These are phyloP conservation scores for Ophioninae sp. DNA, from an alignment of 2,888 invertebrate species.

Conservation along the genomic window DNA sequence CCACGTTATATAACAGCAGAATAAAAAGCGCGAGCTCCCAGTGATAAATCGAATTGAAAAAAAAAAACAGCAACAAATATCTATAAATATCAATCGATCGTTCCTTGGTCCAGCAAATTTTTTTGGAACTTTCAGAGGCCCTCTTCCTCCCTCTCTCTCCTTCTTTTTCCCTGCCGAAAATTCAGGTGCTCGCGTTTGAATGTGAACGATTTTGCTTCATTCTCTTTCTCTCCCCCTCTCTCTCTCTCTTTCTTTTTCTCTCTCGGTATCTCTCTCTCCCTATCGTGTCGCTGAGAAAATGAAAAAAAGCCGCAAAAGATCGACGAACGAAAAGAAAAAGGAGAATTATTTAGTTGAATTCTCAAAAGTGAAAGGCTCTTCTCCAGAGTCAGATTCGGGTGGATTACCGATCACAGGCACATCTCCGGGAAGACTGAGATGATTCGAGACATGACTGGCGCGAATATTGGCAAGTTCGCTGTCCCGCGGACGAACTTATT, in stretches of 20 bases:
- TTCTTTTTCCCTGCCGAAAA: background rate
- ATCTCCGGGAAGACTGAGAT: slow-evolving; percentile 78
- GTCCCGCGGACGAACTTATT: slow-evolving; percentile 68
- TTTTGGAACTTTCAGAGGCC: background rate
- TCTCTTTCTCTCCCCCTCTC: slow-evolving; percentile 8
- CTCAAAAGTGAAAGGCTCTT: slow-evolving; percentile 7
- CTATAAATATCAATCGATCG: background rate
- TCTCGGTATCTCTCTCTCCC: background rate
- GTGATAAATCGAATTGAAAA: background rate
- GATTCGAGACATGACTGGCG: slow-evolving; percentile 65
- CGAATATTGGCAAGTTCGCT: slow-evolving; percentile 69
- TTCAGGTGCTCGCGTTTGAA: slow-evolving; percentile 35
- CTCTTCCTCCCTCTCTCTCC: background rate
- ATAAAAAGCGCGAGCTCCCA: slow-evolving; percentile 4
- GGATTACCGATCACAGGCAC: slow-evolving; percentile 73
- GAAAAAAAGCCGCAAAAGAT: background rate
- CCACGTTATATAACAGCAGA: background rate
- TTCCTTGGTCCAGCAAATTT: background rate
- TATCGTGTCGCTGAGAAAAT: background rate
- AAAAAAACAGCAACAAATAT: slow-evolving; percentile 4
- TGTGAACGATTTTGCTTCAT: slow-evolving; percentile 49
- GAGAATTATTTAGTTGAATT: background rate
- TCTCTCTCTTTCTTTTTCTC: slow-evolving; percentile 33
- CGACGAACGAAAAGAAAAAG: background rate
- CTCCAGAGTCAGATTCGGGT: slow-evolving; percentile 37